Base-by-base conservation (phyloP, 1,140 invertebrate species). In the Drosophila yakuba region DNA sequence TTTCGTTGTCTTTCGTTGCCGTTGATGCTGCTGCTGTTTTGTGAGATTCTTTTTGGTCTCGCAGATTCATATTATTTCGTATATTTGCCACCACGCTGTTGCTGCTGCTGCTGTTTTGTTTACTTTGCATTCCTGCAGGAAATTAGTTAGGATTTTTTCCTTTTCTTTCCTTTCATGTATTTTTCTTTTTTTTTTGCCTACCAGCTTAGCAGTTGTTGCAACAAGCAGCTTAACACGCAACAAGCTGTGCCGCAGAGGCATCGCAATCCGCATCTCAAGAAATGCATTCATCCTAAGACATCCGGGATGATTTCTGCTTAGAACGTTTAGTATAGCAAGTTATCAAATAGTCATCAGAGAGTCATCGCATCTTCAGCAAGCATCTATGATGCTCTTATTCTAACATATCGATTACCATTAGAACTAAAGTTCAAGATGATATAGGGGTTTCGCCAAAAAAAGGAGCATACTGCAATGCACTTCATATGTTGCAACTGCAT, bases 121-220 rank as follows among this genome's bases (percentile, higher is more conserved):
- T 60, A 54, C 55, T 57, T 58, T 66, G 67, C 41, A 48, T 75
- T 67, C 51, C 51, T 38, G 43, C 64, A 44, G 52, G 74, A 77
- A 68, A 77, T 77, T 77, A 61, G 63, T 61, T 74, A 39, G 25
- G 48, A 41, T 71, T 71, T 54, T 28, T 48, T 48, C 32, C 32
- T 32, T 32, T 32, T 7, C 28, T 25, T 23, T 45, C 1, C 0
- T 20, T 45, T n/a, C 1, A 10, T 15, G 36, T 50, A 12, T 7
- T 10, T 6, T 15, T 23, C 47, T 54, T 38, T 38, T 38, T 38
- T 56, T 45, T 56, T 71, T 58, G 38, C 47, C 62, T 43, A 35
- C 56, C 50, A 50, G 80, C 81, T 84, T 84, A 84, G 73, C 77
- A 44, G 73, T 80, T 84, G 81, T 84, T 80, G 81, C 73, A 85